A percentile compares a stretch with the other conserved stretches of the same genome.
phyloP scores from a whole-genome alignment of 64 coral and sea anemone species.

The Hydrozoanthus tunicans region DNA sequence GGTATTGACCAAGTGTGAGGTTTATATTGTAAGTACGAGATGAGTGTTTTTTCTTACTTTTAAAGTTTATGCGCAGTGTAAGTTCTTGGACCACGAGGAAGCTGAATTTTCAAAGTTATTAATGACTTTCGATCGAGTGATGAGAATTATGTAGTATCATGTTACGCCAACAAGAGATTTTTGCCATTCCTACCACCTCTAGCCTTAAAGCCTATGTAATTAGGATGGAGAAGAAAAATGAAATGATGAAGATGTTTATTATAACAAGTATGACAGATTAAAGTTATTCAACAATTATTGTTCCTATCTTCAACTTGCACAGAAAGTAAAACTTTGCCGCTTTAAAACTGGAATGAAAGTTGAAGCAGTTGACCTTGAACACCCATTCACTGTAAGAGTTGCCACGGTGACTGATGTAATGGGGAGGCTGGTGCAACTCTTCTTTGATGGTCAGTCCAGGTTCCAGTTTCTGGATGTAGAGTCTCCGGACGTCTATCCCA shows the following conservation, averaged over 20 bases:
- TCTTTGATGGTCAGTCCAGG: constrained; percentile 88
- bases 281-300: not conserved
- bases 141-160: too few species aligned
- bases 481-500: constrained; percentile 79
- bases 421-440: constrained; percentile 85
- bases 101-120: too few species aligned
- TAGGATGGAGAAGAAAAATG: not conserved
- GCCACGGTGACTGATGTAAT: constrained; percentile 94
- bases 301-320: not conserved
- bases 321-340: constrained; percentile 86
- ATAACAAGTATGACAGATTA: not conserved
- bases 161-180: too few species aligned
- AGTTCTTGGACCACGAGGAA: too few species aligned
- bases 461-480: constrained; percentile 99
- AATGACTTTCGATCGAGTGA: too few species aligned
- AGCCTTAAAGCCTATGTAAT: not conserved
- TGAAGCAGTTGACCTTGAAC: constrained; percentile 89
- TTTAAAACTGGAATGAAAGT: constrained; percentile 93
- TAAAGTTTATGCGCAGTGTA: too few species aligned
- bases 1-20: too few species aligned
- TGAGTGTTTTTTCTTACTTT: too few species aligned
- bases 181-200: too few species aligned
- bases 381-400: constrained; percentile 77
- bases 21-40: too few species aligned
- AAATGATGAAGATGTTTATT: not conserved